Conservation (phyloP, 2,113 vertebrate genomes). For the Gobio gobio region DNA sequence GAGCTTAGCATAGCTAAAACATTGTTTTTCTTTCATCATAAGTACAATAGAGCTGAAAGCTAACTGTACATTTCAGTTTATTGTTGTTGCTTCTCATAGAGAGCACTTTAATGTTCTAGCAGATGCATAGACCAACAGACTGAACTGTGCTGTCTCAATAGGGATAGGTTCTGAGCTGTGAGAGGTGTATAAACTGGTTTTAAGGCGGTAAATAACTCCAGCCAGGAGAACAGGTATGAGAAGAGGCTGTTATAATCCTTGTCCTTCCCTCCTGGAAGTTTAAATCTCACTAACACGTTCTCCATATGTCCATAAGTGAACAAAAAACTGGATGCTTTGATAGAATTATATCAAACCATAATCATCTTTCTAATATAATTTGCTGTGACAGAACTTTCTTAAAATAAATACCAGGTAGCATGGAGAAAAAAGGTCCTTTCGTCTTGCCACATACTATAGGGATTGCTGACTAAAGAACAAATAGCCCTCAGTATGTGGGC, state of each 20-base stretch:
- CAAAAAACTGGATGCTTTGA: neutral
- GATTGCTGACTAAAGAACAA: neutral
- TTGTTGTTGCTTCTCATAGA: neutral
- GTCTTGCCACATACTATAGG: neutral
- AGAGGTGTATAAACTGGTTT: slow-evolving; percentile 67
- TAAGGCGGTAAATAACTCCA: slow-evolving; percentile 57
- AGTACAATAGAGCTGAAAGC: too few relatives aligned
- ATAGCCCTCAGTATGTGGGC: neutral
- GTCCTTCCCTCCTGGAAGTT: neutral
- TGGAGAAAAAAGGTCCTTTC: neutral
- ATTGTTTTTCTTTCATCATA: too few relatives aligned
- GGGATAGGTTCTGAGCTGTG: slow-evolving; percentile 36
- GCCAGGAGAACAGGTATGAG: slow-evolving; percentile 44
- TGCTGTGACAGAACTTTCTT: neutral
- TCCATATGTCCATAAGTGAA: neutral
- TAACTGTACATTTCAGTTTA: neutral
- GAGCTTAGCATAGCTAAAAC: too few relatives aligned
- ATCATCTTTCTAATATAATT: neutral
- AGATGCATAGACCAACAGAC: neutral
- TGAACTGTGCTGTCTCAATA: neutral
- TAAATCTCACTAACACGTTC: neutral
- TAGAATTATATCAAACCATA: neutral
- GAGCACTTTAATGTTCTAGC: too few relatives aligned
- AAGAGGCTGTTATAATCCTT: slow-evolving; percentile 6
- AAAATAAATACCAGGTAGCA: neutral